Conservation (phyloP, 1,140 invertebrate genomes). For the Bombus waltoni region DNA sequence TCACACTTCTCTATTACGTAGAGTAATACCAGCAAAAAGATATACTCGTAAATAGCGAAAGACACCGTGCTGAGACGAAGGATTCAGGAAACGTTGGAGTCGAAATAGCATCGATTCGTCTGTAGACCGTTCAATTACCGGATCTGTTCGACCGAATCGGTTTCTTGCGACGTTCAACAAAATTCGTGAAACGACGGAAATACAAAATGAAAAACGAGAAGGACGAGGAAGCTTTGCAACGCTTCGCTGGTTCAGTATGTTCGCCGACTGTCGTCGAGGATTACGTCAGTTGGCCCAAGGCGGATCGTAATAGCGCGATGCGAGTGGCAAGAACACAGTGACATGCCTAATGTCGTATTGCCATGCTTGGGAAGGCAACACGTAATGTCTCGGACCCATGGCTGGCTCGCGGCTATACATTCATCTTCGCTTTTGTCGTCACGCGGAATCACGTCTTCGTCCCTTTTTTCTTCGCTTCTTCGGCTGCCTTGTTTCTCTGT, state of each 20-base stretch:
- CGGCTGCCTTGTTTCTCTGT: not conserved
- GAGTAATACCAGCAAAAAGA: not conserved
- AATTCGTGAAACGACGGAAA: slow-evolving; percentile 22
- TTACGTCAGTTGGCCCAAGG: slow-evolving; percentile 51
- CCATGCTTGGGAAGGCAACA: slow-evolving; percentile 1
- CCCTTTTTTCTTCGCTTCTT: too few relatives aligned
- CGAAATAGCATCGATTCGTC: not conserved
- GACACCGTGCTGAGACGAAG: not conserved
- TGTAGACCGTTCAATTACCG: not conserved
- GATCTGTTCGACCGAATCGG: slow-evolving; percentile 10
- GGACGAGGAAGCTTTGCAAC: slow-evolving; percentile 21
- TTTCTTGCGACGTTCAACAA: slow-evolving; percentile 27
- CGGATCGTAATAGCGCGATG: slow-evolving; percentile 42
- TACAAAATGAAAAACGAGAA: not conserved
- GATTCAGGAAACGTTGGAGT: not conserved
- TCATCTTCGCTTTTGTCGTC: slow-evolving; percentile 21
- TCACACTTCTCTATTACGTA: not conserved
- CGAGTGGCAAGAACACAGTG: slow-evolving; percentile 48
- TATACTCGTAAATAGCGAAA: not conserved
- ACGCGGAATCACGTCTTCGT: slow-evolving; percentile 4
- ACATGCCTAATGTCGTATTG: slow-evolving; percentile 45
- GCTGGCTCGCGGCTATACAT: not conserved
- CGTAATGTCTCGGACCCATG: not conserved
- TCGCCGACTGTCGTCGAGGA: slow-evolving; percentile 57
- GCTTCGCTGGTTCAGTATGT: slow-evolving; percentile 2